Evolutionary conservation across 2,888 invertebrate genomes (phyloP).

Genomic region (Lysandra bellargus): DNA sequence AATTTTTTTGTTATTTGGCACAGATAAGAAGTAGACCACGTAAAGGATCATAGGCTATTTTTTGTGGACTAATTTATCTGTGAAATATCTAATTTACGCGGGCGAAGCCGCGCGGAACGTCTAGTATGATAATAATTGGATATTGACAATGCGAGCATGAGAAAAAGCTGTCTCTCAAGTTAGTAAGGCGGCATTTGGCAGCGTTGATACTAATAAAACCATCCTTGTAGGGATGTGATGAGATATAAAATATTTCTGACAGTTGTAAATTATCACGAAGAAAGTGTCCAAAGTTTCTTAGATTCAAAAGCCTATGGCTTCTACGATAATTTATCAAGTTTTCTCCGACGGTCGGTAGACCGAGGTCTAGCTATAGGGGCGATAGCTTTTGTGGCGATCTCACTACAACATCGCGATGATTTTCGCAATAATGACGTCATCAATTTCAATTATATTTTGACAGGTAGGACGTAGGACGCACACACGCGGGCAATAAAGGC

Average conservation of each 20-base stretch:
- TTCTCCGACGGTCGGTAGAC: neutral
- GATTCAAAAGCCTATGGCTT: neutral
- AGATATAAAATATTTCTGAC: neutral
- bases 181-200: too few species aligned
- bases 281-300: neutral
- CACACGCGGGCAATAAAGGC: neutral
- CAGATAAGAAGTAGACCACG: too few species aligned
- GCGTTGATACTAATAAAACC: neutral
- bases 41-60: too few species aligned
- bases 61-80: too few species aligned
- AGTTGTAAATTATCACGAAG: neutral
- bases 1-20: too few species aligned
- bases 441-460: conserved; percentile 27
- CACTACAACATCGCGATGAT: neutral
- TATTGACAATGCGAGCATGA: too few species aligned
- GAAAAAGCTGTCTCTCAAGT: too few species aligned
- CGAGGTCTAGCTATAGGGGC: neutral
- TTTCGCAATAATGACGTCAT: conserved; percentile 12
- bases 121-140: too few species aligned
- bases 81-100: too few species aligned
- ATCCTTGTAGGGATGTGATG: neutral
- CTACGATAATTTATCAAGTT: neutral
- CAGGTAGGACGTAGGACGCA: neutral
- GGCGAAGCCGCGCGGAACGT: too few species aligned
- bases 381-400: neutral